phyloP scores from a whole-genome alignment of 2,888 invertebrate species.

The Tinea pellionella region DNA sequence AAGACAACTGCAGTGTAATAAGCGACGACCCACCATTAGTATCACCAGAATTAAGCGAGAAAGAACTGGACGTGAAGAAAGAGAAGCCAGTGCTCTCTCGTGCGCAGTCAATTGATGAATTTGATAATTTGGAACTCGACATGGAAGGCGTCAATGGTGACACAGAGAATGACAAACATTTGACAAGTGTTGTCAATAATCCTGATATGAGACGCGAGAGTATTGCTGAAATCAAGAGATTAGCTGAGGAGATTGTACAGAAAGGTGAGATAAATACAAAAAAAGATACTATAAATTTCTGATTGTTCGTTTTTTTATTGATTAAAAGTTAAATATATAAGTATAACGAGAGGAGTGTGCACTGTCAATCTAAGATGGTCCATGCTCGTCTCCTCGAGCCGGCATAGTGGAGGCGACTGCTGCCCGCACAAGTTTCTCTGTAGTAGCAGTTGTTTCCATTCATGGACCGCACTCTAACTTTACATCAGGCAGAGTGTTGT shows the following conservation, averaged over 20 bases:
- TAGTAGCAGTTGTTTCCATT: too few species aligned
- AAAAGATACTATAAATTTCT: too few species aligned
- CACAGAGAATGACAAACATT: constrained; percentile 55
- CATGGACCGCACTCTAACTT: too few species aligned
- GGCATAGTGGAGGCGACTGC: too few species aligned
- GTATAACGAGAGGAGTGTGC: too few species aligned
- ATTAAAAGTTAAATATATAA: too few species aligned
- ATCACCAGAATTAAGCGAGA: constrained; percentile 61
- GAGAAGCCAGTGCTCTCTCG: constrained; percentile 50
- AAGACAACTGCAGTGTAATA: constrained; percentile 68
- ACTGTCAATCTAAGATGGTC: too few species aligned
- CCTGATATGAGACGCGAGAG: constrained; percentile 59
- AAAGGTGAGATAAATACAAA: constrained; percentile 42
- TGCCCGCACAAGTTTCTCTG: too few species aligned
- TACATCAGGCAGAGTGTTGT: too few species aligned
- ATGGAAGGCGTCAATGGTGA: constrained; percentile 55
- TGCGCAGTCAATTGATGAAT: constrained; percentile 59
- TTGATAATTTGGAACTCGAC: constrained; percentile 28
- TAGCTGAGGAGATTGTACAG: constrained; percentile 61
- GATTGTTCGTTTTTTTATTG: too few species aligned
- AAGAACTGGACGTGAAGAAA: constrained; percentile 31
- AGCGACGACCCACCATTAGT: constrained; percentile 65
- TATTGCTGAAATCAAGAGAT: constrained; percentile 58
- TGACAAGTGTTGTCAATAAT: constrained; percentile 56
- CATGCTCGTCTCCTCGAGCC: too few species aligned